A percentile compares a stretch with the other conserved stretches of the same genome.
phyloP scores from a whole-genome alignment of 2,797 vertebrate species.

The Anniella stebbinsi region DNA sequence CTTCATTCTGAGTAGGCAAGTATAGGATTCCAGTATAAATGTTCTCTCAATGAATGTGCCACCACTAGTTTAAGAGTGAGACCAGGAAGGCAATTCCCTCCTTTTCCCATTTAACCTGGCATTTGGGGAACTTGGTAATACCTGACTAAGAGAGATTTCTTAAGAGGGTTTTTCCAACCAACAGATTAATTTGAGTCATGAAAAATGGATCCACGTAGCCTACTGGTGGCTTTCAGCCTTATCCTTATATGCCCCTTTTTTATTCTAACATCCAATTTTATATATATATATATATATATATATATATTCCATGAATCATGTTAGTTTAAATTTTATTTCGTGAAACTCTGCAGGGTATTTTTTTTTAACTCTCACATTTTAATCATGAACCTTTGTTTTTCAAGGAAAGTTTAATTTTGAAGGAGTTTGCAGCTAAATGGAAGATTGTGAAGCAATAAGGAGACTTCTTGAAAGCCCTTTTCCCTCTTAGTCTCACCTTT shows the following conservation, averaged over 20 bases:
- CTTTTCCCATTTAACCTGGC: neutral
- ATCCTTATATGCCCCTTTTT: neutral
- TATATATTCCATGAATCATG: no score
- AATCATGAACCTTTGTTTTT: constrained; percentile 25
- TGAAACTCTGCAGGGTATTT: neutral
- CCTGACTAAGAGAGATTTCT: neutral
- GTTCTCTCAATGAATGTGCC: neutral
- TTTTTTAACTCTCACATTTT: neutral
- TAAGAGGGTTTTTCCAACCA: neutral
- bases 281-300: no score
- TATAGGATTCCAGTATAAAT: no score
- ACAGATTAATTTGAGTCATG: neutral
- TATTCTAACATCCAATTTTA: neutral
- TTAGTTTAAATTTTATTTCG: constrained; percentile 13
- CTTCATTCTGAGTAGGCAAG: no score
- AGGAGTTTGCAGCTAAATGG: constrained; percentile 25
- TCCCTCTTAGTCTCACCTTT: constrained; percentile 25
- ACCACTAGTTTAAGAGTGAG: neutral
- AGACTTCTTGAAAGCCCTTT: neutral
- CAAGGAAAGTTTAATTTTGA: constrained; percentile 39
- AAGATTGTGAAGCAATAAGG: constrained; percentile 27
- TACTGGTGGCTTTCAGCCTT: neutral
- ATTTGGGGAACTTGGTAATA: neutral
- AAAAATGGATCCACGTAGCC: neutral
- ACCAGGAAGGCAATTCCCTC: neutral